Evolutionary conservation across 2,888 invertebrate genomes (phyloP).

Genomic region (Ecliptopera silaceata): DNA sequence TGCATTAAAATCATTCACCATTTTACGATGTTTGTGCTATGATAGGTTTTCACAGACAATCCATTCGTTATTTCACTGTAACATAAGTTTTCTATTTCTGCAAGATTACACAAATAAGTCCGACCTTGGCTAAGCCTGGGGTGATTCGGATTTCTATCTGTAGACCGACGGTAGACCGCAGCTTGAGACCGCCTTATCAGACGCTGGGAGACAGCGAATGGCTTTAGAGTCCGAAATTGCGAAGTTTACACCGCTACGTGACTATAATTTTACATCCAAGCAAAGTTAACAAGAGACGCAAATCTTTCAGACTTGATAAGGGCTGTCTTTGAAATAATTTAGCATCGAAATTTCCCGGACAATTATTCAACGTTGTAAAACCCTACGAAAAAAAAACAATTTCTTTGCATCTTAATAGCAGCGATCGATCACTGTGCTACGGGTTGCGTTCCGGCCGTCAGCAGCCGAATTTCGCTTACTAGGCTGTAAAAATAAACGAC

Average conservation of each 20-base stretch:
- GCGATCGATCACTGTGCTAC: conserved; percentile 31
- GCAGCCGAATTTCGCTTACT: conserved; percentile 50
- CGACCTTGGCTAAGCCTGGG: conserved; percentile 34
- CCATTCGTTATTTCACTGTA: background rate
- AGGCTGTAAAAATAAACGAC: conserved; percentile 66
- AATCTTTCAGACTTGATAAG: conserved; percentile 7
- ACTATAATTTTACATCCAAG: conserved; percentile 39
- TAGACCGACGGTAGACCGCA: conserved; percentile 30
- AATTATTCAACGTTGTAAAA: conserved; percentile 19
- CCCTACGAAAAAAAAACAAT: conserved; percentile 21
- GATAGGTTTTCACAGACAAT: background rate
- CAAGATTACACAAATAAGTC: conserved; percentile 31
- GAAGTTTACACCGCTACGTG: conserved; percentile 45
- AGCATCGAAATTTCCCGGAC: conserved; percentile 5
- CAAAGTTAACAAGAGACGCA: conserved; percentile 14
- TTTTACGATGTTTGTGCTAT: background rate
- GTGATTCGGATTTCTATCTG: conserved; percentile 36
- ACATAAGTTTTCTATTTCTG: conserved; percentile 22
- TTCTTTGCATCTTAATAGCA: conserved; percentile 25
- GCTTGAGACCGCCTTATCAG: conserved; percentile 38
- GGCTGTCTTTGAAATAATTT: background rate
- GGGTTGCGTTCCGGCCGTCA: conserved; percentile 36
- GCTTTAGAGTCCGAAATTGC: conserved; percentile 49
- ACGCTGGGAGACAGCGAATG: conserved; percentile 44
- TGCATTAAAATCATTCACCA: background rate